Evolutionary conservation across 2,113 vertebrate species (phyloP), one percentile per base, ranked within the genome.

Genomic region (Pyrgilauda ruficollis): DNA sequence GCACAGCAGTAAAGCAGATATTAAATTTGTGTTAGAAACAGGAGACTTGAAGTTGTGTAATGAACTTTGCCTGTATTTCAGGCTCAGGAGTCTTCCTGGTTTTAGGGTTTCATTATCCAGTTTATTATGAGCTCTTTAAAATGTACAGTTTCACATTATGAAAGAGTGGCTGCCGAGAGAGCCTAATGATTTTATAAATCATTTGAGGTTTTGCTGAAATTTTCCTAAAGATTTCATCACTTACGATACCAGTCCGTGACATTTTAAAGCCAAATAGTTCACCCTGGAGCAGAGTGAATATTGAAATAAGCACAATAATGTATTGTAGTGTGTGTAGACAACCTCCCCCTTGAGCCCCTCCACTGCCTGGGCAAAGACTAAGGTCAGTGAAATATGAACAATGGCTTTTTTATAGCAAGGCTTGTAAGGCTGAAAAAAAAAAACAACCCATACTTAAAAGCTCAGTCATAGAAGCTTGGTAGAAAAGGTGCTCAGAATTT

Each of bases 301-400:
- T 1, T 76, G 88, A 89, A 92, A 69, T 78, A 89, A 89, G 50
- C 85, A 95, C 72, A 90, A 41, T 83, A 64, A 64, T 41, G 28
- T 84, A 90, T 72, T 94, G 49, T 90, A 67, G 68, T 77, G 17
- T 43, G 22, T 89, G 64, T 64, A 94, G 82, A 61, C 50, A 86
- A 10, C 31, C 64, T 83, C 39, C 58, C 75, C 69, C 23, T 69
- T 81, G 37, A 73, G 44, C 75, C 27, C 31, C 44, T 89, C 28
- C 1, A 3, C 76, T 93, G 69, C 87, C n/a, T 85, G n/a, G 31
- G 74, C 50, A 66, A 91, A 76, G 78, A 90, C 93, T 90, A 90
- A 93, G 73, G 73, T 94, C 83, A 82, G 64, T 86, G 77, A 93
- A 87, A 90, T 84, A 87, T 5, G 83, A 96, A 84, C 86, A 96